Evolutionary conservation across 2,797 vertebrate species (phyloP).

Genomic region (Karalla daura): DNA sequence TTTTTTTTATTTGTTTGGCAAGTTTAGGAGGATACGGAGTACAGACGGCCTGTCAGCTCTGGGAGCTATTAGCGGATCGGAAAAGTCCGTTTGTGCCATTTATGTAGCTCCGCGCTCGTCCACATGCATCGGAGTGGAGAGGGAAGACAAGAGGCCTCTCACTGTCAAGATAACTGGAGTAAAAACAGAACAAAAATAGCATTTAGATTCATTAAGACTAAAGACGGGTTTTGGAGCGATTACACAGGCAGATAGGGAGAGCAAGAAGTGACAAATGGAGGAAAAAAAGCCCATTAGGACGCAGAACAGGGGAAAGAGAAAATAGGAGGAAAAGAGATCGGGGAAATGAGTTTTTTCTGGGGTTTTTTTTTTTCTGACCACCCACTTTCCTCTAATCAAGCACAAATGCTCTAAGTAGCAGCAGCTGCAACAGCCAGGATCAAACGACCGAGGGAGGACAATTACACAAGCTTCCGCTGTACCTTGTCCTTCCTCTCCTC

Average conservation of each 20-base stretch:
- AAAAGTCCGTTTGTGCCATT: slow-evolving; percentile 42
- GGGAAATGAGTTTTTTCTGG: too few species aligned
- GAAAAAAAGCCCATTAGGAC: slow-evolving; percentile 19
- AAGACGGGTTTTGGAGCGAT: slow-evolving; percentile 4
- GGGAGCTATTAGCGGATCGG: slow-evolving; percentile 42
- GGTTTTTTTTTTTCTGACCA: slow-evolving; percentile 71
- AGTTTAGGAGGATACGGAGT: slow-evolving; percentile 24
- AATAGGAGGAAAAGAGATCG: slow-evolving; percentile 35
- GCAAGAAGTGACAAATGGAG: slow-evolving; percentile 1
- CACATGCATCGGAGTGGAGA: neutral
- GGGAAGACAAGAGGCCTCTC: slow-evolving; percentile 3
- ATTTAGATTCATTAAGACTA: slow-evolving; percentile 1
- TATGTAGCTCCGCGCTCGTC: slow-evolving; percentile 17
- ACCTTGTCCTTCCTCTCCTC: slow-evolving; percentile 65
- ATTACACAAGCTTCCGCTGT: slow-evolving; percentile 82
- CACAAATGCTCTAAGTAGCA: slow-evolving; percentile 87
- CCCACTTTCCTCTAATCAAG: slow-evolving; percentile 86
- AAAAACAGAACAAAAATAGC: neutral
- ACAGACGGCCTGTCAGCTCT: slow-evolving; percentile 28
- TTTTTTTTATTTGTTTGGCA: slow-evolving; percentile 18
- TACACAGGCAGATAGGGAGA: slow-evolving; percentile 10
- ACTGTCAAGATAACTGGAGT: neutral
- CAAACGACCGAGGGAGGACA: slow-evolving; percentile 80
- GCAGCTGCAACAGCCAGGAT: slow-evolving; percentile 85
- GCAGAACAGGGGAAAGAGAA: slow-evolving; percentile 15